phyloP scores from a whole-genome alignment of 1,140 invertebrate genomes.

The Neodiprion pinetum region DNA sequence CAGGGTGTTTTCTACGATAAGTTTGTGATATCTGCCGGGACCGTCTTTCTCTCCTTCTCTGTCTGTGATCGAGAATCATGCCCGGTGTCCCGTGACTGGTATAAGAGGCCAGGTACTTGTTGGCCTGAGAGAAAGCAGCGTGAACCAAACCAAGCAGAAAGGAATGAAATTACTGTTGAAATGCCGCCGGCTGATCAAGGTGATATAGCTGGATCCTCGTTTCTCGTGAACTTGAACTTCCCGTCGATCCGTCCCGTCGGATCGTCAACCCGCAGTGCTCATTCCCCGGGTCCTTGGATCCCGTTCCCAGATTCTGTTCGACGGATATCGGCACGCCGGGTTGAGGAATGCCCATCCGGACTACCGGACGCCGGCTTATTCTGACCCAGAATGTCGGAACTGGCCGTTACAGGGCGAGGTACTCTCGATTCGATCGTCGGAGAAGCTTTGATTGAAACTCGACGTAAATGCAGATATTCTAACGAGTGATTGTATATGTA shows the following conservation, averaged over 20 bases:
- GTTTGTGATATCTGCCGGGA: neutral
- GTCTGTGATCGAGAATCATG: neutral
- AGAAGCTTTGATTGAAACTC: neutral
- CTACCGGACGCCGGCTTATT: neutral
- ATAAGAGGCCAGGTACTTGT: neutral
- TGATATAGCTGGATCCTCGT: neutral
- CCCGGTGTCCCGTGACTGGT: neutral
- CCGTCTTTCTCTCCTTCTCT: neutral
- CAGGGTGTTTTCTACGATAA: neutral
- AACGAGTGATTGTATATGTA: too few species aligned
- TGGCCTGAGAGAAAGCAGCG: neutral
- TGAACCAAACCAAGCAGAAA: neutral
- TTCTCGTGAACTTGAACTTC: neutral
- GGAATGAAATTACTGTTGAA: constrained; percentile 2
- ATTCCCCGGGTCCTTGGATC: neutral
- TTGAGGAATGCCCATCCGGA: neutral
- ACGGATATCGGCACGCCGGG: too few species aligned
- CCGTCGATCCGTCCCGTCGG: neutral
- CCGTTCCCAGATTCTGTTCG: neutral
- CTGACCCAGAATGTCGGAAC: neutral
- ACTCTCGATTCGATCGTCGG: neutral
- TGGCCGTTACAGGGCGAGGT: neutral
- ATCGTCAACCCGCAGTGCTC: neutral
- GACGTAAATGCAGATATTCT: too few species aligned
- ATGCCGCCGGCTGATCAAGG: constrained; percentile 1